phyloP scores from a whole-genome alignment of 2,113 vertebrate genomes.

The Dasyprocta punctata region DNA sequence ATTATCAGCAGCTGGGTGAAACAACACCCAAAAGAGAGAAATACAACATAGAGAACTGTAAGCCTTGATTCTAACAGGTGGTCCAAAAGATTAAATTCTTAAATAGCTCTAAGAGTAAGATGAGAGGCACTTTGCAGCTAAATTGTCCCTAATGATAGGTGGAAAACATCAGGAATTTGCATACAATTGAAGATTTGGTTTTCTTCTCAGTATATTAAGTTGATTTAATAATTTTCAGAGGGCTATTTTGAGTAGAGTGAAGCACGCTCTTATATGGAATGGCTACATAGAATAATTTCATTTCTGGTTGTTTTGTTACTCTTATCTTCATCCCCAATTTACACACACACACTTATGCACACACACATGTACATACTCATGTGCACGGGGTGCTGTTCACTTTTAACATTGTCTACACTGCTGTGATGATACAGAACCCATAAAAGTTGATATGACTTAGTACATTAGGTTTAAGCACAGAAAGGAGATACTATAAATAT shows the following conservation, averaged over 20 bases:
- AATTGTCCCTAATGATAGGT: not conserved
- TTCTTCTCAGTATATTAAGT: not conserved
- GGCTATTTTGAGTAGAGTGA: not conserved
- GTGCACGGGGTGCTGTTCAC: not conserved
- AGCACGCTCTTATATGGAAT: not conserved
- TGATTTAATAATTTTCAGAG: not conserved
- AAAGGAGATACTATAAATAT: not conserved
- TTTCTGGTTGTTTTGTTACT: not conserved
- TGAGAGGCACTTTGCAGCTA: slow-evolving; percentile 9
- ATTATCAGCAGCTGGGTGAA: slow-evolving; percentile 81
- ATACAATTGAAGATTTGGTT: not conserved
- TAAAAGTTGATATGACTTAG: not conserved
- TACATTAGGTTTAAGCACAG: not conserved
- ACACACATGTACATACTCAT: no score
- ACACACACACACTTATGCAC: not conserved
- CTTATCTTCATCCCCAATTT: not conserved
- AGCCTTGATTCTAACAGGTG: slow-evolving; percentile 63
- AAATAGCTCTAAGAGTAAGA: not conserved
- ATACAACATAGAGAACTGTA: not conserved
- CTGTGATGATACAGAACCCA: not conserved
- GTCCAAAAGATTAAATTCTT: slow-evolving; percentile 53
- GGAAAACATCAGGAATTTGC: slow-evolving; percentile 16
- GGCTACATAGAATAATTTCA: not conserved
- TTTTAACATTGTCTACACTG: not conserved
- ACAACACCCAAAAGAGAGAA: slow-evolving; percentile 67